Evolutionary conservation across 2,113 vertebrate species (phyloP), one percentile per base, ranked within the genome.

Genomic region (Trachemys scripta): DNA sequence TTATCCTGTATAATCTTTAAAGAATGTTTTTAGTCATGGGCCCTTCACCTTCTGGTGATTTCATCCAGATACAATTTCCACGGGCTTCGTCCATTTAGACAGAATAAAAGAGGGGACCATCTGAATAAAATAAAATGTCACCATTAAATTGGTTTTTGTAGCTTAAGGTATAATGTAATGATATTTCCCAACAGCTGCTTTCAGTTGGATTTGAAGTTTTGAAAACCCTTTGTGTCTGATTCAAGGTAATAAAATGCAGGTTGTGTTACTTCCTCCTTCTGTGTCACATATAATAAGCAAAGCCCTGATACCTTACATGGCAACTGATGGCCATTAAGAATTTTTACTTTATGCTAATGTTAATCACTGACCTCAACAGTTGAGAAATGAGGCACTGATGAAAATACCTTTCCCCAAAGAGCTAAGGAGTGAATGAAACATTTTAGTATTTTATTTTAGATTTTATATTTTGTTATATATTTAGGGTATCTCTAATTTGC

Each of bases 51-150:
- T 98, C 90, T 95, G 92, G 96, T 98, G 98, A 98, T 98, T 98
- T 98, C 98, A 98, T 98, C 97, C 97, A 98, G 98, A 98, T 98
- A 98, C 90, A 96, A 97, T 98, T 98, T 98, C 98, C 95, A 95
- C 83, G 90, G 96, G 93, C 96, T 97, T 98, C 97, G 96, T 97
- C 96, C 85, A 80, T 96, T 98, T 98, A 89, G 97, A 93, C 89
- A 98, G 97, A 98, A 98, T 96, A 98, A 98, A 98, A 98, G 97
- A 96, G 89, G 24, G 97, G 86, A 97, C 98, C 98, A 98, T 98
- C 97, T 98, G 98, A 98, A 98, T 97, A 98, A 98, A 98, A 98
- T 98, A 98, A 98, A 98, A 98, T 97, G 93, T 98, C 98, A 97
- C 98, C 97, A 98, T 98, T 98, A 98, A 98, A 98, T 96, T 98